Evolutionary conservation across 1,140 invertebrate species (phyloP).

Genomic region (Diabrotica virgifera): DNA sequence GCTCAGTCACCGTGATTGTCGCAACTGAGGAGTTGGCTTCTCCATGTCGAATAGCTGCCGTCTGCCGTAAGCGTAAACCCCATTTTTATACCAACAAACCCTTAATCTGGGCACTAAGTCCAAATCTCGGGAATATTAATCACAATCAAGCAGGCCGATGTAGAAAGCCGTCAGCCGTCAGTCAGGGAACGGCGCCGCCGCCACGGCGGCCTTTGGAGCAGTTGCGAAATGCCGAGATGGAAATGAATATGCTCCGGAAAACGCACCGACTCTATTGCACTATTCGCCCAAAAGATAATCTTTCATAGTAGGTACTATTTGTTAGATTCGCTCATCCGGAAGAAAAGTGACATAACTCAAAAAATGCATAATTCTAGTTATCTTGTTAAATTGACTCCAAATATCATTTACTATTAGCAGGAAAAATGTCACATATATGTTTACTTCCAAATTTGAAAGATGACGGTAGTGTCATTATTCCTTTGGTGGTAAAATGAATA

Average conservation of each 20-base stretch:
- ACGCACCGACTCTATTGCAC: background rate
- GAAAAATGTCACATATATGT: too few species aligned
- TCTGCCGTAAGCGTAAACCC: background rate
- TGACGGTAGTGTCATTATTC: too few species aligned
- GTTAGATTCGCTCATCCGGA: too few species aligned
- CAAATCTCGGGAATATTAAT: background rate
- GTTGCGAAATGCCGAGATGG: background rate
- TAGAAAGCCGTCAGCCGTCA: constrained; percentile 1
- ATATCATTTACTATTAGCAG: too few species aligned
- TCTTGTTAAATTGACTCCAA: too few species aligned
- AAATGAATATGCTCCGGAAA: background rate
- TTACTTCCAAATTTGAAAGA: too few species aligned
- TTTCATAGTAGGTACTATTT: too few species aligned
- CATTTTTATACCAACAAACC: background rate
- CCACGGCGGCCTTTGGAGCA: background rate
- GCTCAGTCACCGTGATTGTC: background rate
- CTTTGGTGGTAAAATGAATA: too few species aligned
- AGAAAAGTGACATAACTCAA: too few species aligned
- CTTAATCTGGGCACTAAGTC: constrained; percentile 1
- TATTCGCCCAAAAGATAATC: too few species aligned
- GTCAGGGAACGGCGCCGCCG: background rate
- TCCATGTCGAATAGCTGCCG: background rate
- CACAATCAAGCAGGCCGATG: constrained; percentile 1
- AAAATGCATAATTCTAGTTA: too few species aligned
- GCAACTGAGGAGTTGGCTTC: background rate